These are phyloP conservation scores for Leucozona laternaria DNA, from an alignment of 2,888 invertebrate genomes.

Conservation along the genomic window DNA sequence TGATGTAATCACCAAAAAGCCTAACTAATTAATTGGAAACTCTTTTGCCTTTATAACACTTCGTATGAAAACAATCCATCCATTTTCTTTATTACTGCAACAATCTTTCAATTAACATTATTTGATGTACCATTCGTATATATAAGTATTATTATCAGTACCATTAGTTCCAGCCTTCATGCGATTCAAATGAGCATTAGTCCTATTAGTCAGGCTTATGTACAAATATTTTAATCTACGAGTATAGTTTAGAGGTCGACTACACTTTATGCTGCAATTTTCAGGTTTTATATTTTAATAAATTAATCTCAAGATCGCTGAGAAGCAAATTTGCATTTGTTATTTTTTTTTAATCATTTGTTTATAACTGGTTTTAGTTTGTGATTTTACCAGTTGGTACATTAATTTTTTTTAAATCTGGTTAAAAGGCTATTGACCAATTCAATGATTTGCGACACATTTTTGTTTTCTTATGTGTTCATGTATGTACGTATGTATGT, in stretches of 20 bases:
- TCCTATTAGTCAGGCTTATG: conserved; percentile 1
- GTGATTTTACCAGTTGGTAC: background rate
- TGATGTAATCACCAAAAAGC: conserved; percentile 19
- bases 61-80: background rate
- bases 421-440: conserved; percentile 34
- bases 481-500: no score
- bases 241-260: conserved; percentile 35
- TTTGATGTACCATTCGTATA: conserved; percentile 37
- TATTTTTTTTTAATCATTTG: background rate
- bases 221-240: conserved; percentile 33
- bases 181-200: conserved; percentile 20
- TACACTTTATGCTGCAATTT: conserved; percentile 62
- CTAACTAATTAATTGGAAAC: conserved; percentile 44
- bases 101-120: conserved; percentile 9
- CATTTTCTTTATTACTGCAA: conserved; percentile 41
- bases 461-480: background rate
- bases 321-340: conserved; percentile 27
- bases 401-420: background rate
- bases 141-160: conserved; percentile 5
- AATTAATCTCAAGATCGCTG: conserved; percentile 3
- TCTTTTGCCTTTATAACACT: conserved; percentile 26
- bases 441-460: conserved; percentile 39
- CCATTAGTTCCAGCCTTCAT: conserved; percentile 51
- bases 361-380: conserved; percentile 23
- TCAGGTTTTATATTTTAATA: conserved; percentile 16